Evolutionary conservation across 2,113 vertebrate species (phyloP).

Genomic region (Ictalurus punctatus): DNA sequence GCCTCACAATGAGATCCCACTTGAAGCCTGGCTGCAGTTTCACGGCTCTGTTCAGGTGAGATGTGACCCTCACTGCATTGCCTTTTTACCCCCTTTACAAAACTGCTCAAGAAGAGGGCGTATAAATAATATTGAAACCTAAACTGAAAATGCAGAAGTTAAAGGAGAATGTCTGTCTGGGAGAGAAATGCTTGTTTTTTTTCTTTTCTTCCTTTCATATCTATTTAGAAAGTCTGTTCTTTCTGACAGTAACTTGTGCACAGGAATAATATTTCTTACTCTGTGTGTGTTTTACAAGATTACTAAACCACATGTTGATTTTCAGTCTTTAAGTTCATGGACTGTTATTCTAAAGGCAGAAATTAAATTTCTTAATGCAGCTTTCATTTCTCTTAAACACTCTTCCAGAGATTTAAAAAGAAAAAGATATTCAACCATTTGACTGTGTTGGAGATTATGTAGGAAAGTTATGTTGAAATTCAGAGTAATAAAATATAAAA

Average conservation of each 20-base stretch:
- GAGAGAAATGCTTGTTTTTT: neutral
- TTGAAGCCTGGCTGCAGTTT: constrained; percentile 88
- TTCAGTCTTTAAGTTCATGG: neutral
- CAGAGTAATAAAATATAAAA: no score
- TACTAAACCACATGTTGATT: neutral
- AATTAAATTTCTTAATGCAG: neutral
- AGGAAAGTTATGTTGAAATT: no score
- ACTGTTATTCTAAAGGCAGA: neutral
- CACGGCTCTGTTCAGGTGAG: constrained; percentile 91
- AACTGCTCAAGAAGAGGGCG: neutral
- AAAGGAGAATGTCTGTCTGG: neutral
- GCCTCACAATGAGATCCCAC: constrained; percentile 89
- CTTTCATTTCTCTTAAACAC: neutral
- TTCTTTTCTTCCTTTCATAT: no score
- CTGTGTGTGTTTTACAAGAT: neutral
- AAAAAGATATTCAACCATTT: no score
- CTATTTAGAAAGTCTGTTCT: neutral
- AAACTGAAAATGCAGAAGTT: neutral
- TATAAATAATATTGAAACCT: neutral
- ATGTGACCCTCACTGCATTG: neutral
- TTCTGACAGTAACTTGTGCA: neutral
- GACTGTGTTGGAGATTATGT: no score
- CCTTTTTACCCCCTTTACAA: neutral
- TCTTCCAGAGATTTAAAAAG: neutral
- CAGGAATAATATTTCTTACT: neutral